These are phyloP conservation scores for Radopholus similis DNA, from an alignment of 1,140 invertebrate genomes.

Conservation along the genomic window DNA sequence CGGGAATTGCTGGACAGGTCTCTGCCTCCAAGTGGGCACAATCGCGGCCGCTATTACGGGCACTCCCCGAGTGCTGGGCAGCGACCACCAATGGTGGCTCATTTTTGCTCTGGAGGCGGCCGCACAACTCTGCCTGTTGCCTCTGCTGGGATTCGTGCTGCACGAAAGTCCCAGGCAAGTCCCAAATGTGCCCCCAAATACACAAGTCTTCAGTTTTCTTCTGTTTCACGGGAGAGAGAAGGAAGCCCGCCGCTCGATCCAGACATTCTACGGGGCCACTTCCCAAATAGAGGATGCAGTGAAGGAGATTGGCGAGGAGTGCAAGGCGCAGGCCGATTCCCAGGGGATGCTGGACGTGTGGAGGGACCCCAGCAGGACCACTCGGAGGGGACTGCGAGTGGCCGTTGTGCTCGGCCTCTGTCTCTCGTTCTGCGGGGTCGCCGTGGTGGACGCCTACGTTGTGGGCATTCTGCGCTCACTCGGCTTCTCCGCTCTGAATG, in stretches of 20 bases:
- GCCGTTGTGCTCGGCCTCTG: slow-evolving; percentile 45
- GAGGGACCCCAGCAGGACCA: slow-evolving; percentile 24
- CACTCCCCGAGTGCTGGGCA: slow-evolving; percentile 51
- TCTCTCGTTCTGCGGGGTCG: slow-evolving; percentile 54
- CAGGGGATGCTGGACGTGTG: slow-evolving; percentile 27
- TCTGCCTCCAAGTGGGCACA: slow-evolving; percentile 52
- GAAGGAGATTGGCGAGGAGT: too few species aligned
- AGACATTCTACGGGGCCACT: too few species aligned
- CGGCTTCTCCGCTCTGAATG: slow-evolving; percentile 37
- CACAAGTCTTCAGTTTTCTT: too few species aligned
- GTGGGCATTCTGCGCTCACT: slow-evolving; percentile 47
- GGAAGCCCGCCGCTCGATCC: slow-evolving; percentile 31
- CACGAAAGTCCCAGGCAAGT: slow-evolving; percentile 4
- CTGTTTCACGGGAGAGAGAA: slow-evolving; percentile 26
- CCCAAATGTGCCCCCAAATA: too few species aligned
- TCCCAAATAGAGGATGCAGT: slow-evolving; percentile 40
- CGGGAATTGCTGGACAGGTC: too few species aligned
- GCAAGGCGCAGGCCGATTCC: too few species aligned
- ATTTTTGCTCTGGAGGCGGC: slow-evolving; percentile 47
- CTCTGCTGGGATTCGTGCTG: background rate
- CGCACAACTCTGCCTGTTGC: too few species aligned
- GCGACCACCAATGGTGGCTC: slow-evolving; percentile 39
- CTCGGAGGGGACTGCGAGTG: slow-evolving; percentile 26
- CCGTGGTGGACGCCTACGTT: slow-evolving; percentile 53
- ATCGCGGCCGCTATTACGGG: slow-evolving; percentile 47